Evolutionary conservation across 2,888 invertebrate genomes (phyloP).

Genomic region (Gnatocerus cornutus): DNA sequence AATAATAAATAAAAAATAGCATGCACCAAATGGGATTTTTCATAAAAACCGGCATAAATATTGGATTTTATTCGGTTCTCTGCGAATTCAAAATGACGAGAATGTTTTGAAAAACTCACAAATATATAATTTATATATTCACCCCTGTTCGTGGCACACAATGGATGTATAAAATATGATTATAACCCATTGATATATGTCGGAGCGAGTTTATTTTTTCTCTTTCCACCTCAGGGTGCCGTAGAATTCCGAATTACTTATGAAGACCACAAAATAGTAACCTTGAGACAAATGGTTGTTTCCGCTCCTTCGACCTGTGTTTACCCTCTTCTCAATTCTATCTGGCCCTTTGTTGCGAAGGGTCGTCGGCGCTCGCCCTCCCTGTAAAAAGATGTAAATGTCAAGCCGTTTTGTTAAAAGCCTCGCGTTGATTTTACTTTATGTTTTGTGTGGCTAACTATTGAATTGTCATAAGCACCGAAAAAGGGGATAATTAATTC

Average conservation of each 20-base stretch:
- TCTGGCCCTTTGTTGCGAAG: constrained; percentile 45
- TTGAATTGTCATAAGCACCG: constrained; percentile 52
- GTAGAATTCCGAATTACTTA: constrained; percentile 48
- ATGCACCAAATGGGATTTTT: constrained; percentile 46
- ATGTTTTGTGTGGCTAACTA: constrained; percentile 51
- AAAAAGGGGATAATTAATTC: constrained; percentile 50
- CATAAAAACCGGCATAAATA: constrained; percentile 51
- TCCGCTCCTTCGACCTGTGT: constrained; percentile 49
- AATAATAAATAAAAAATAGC: constrained; percentile 52
- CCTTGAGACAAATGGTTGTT: constrained; percentile 54
- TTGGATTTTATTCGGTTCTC: constrained; percentile 50
- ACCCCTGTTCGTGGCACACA: constrained; percentile 57
- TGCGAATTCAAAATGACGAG: constrained; percentile 50
- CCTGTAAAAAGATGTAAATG: constrained; percentile 53
- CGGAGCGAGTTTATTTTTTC: constrained; percentile 48
- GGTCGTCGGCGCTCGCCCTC: constrained; percentile 25
- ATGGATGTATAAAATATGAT: constrained; percentile 60
- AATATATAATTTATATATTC: constrained; percentile 62
- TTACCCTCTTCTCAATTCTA: constrained; percentile 49
- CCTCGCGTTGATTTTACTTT: constrained; percentile 49
- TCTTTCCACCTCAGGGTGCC: constrained; percentile 43
- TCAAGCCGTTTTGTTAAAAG: constrained; percentile 54
- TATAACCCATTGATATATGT: constrained; percentile 59
- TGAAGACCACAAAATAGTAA: constrained; percentile 48
- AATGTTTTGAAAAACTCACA: constrained; percentile 52